These are phyloP conservation scores for Troides helena DNA, from an alignment of 2,888 invertebrate species.

Conservation along the genomic window DNA sequence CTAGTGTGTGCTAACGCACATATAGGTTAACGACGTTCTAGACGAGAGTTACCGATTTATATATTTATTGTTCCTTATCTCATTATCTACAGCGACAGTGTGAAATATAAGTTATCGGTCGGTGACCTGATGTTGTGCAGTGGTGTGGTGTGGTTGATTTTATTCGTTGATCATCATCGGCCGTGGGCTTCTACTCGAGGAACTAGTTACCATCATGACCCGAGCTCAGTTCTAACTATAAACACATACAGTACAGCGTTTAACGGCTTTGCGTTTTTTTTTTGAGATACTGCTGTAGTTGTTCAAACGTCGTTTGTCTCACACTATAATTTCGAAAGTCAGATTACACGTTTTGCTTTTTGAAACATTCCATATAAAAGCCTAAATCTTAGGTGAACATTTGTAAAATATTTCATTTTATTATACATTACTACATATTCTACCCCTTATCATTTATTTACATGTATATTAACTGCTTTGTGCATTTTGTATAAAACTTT, in stretches of 20 bases:
- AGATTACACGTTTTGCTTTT: background rate
- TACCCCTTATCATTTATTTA: slow-evolving; percentile 5
- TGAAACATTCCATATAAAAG: background rate
- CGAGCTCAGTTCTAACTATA: slow-evolving; percentile 12
- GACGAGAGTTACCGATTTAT: slow-evolving; percentile 68
- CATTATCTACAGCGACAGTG: background rate
- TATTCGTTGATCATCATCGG: slow-evolving; percentile 47
- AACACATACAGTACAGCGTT: slow-evolving; percentile 1
- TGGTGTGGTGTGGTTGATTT: slow-evolving; percentile 48
- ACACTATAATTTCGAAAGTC: slow-evolving; percentile 3
- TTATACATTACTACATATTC: background rate
- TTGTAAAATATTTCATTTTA: slow-evolving; percentile 7
- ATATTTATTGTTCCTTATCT: slow-evolving; percentile 40
- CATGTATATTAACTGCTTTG: slow-evolving; percentile 26
- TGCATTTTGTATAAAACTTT: slow-evolving; percentile 19
- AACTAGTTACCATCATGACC: slow-evolving; percentile 32
- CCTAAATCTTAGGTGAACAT: background rate
- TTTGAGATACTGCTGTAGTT: slow-evolving; percentile 20
- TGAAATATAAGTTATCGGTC: slow-evolving; percentile 50
- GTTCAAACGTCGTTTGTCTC: slow-evolving; percentile 5
- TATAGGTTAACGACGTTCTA: slow-evolving; percentile 55
- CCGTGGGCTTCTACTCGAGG: slow-evolving; percentile 55
- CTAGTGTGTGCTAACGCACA: slow-evolving; percentile 79
- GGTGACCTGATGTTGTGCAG: slow-evolving; percentile 63
- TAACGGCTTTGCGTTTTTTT: slow-evolving; percentile 20